Percentiles rank a stretch among this genome's conserved stretches.
Conservation (phyloP, 2,797 vertebrate genomes). For the Chanos chanos region DNA sequence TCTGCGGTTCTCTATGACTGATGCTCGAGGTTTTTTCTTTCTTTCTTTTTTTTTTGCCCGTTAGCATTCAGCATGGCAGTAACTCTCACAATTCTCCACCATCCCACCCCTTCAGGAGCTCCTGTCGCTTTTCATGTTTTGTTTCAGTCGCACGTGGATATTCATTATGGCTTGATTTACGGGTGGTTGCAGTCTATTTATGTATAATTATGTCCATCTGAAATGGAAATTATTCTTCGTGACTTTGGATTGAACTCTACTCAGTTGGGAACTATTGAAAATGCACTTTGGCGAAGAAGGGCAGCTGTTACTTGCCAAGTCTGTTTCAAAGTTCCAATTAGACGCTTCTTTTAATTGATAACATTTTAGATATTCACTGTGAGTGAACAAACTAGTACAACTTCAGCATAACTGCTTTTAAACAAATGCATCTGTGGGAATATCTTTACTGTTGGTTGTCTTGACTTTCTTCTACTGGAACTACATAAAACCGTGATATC, state of each 20-base stretch:
- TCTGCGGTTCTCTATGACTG: constrained; percentile 52
- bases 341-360: background rate
- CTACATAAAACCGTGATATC: too few relatives aligned
- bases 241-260: constrained; percentile 22
- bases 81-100: background rate
- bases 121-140: constrained; percentile 41
- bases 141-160: constrained; percentile 35
- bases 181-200: constrained; percentile 52
- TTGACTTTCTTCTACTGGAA: too few relatives aligned
- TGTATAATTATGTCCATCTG: constrained; percentile 37
- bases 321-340: background rate
- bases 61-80: constrained; percentile 43
- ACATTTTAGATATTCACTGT: too few relatives aligned
- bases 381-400: too few relatives aligned
- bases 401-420: background rate
- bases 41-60: too few relatives aligned
- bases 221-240: constrained; percentile 50
- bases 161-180: constrained; percentile 50
- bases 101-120: constrained; percentile 32
- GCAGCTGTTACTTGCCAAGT: background rate
- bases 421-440: background rate
- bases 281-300: background rate
- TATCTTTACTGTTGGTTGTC: background rate
- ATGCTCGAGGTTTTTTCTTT: constrained; percentile 43
- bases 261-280: constrained; percentile 5